Conservation (phyloP, 2,797 vertebrate genomes). For the Pipistrellus nathusii region DNA sequence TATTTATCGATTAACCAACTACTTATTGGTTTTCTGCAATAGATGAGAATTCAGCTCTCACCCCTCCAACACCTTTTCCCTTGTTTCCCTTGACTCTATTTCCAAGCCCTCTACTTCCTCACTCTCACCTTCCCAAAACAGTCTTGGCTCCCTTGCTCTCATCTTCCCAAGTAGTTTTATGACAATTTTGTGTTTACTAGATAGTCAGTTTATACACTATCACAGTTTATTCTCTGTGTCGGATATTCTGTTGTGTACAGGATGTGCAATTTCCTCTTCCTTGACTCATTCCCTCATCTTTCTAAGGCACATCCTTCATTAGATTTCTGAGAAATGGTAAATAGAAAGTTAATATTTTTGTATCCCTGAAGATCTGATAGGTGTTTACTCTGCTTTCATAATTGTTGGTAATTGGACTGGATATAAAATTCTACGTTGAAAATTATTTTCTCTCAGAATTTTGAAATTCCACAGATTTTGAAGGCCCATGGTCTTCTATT, state of each 20-base stretch:
- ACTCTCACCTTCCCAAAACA: not conserved
- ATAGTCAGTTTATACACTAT: not conserved
- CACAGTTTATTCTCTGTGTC: not conserved
- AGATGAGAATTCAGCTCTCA: not conserved
- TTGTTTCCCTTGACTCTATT: not conserved
- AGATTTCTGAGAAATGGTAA: slow-evolving; percentile 6
- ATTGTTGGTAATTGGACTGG: not conserved
- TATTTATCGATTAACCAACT: not conserved
- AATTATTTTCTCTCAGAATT: slow-evolving; percentile 15
- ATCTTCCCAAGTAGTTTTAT: not conserved
- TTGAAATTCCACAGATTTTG: slow-evolving; percentile 19
- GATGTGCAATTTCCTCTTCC: not conserved
- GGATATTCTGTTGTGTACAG: not conserved
- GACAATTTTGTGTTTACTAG: not conserved
- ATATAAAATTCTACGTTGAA: slow-evolving; percentile 33
- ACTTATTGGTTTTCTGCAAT: not conserved
- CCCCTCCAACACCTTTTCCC: not conserved
- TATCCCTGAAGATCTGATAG: not conserved
- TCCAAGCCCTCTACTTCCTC: too few relatives aligned
- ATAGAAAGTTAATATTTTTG: slow-evolving; percentile 26
- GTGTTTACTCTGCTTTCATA: slow-evolving; percentile 16
- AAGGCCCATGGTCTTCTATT: not conserved
- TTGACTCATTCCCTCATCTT: slow-evolving; percentile 14
- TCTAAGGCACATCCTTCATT: not conserved
- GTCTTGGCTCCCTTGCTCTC: not conserved